Conservation (phyloP, 1,140 invertebrate genomes). For the Drosophila arizonae region DNA sequence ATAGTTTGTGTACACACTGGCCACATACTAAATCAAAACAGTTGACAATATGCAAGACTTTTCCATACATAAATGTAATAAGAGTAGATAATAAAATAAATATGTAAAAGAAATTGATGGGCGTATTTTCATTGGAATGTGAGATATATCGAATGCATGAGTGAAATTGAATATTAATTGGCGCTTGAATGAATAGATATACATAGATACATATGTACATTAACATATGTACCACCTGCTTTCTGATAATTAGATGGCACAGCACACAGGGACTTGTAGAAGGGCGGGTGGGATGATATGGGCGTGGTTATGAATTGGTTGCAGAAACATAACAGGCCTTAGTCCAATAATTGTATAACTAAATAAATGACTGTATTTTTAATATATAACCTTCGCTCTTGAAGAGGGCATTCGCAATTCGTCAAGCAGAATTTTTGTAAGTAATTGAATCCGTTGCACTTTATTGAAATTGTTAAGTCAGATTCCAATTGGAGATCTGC, state of each 20-base stretch:
- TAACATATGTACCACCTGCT: background rate
- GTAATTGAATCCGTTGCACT: too few relatives aligned
- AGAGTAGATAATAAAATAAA: background rate
- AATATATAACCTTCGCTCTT: too few relatives aligned
- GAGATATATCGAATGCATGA: background rate
- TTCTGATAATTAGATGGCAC: background rate
- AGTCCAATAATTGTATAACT: background rate
- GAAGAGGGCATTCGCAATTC: too few relatives aligned
- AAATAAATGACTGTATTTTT: background rate
- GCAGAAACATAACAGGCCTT: background rate
- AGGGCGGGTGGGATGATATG: background rate
- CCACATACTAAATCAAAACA: conserved; percentile 21
- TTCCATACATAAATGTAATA: background rate
- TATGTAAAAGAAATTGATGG: conserved; percentile 16
- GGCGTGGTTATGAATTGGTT: background rate
- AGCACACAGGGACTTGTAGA: conserved; percentile 1
- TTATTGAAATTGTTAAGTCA: too few relatives aligned
- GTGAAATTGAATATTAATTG: background rate
- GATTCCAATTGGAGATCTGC: too few relatives aligned
- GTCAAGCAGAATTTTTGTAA: too few relatives aligned
- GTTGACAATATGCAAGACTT: background rate
- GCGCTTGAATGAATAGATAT: conserved; percentile 3
- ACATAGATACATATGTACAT: background rate
- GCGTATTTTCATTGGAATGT: conserved; percentile 1
- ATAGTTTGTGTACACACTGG: conserved; percentile 13